phyloP scores from a whole-genome alignment of 2,113 vertebrate genomes.

The Poecilia latipinna region DNA sequence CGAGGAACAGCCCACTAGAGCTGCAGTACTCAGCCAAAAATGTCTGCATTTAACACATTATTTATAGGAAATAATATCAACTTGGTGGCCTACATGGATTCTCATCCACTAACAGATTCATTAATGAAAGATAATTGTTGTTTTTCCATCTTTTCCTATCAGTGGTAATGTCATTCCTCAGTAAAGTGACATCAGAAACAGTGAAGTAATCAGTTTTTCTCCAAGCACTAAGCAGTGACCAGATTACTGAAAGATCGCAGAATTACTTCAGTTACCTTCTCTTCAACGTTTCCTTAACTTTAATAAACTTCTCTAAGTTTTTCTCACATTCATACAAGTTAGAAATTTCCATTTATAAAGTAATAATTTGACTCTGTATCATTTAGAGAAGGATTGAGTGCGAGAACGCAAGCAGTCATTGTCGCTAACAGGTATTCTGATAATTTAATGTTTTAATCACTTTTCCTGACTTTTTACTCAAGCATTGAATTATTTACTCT shows the following conservation, averaged over 20 bases:
- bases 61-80: not conserved
- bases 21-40: not conserved
- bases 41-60: not conserved
- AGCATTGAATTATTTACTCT: not conserved
- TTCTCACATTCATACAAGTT: not conserved
- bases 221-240: not conserved
- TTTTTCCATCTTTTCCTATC: not conserved
- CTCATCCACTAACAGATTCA: not conserved
- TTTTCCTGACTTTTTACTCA: not conserved
- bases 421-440: too few species aligned
- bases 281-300: not conserved
- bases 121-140: not conserved
- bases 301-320: not conserved
- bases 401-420: not conserved
- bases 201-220: not conserved
- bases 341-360: not conserved
- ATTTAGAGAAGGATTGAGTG: not conserved
- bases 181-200: not conserved
- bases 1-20: not conserved
- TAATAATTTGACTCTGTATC: not conserved
- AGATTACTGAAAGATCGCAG: not conserved
- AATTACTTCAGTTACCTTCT: not conserved
- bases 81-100: not conserved
- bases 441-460: not conserved
- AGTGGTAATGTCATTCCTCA: not conserved